phyloP scores from a whole-genome alignment of 2,113 vertebrate species.

The Sylvia atricapilla region DNA sequence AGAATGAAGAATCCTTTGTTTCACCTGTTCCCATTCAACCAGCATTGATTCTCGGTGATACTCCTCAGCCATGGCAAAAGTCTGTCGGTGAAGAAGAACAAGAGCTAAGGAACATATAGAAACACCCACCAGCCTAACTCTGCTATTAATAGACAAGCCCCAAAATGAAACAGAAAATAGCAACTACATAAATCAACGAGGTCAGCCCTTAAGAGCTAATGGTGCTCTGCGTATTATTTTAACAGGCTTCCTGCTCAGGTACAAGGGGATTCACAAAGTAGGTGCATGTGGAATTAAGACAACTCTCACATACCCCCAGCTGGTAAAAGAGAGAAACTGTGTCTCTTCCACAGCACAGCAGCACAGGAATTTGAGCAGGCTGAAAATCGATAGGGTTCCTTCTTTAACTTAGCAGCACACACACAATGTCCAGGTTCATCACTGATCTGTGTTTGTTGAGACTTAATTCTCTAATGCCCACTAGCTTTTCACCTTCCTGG shows the following conservation, averaged over 20 bases:
- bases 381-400: not conserved
- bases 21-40: constrained; percentile 98
- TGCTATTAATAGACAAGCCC: not conserved
- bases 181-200: not conserved
- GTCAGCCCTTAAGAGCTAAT: not conserved
- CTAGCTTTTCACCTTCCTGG: not conserved
- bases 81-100: constrained; percentile 71
- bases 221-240: not conserved
- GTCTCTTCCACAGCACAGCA: not conserved
- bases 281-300: not conserved
- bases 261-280: not conserved
- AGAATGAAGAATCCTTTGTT: constrained; percentile 95
- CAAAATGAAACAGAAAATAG: not conserved
- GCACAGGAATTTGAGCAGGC: not conserved
- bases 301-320: not conserved
- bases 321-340: not conserved
- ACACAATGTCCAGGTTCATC: not conserved
- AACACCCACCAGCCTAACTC: not conserved
- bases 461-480: not conserved
- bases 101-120: not conserved
- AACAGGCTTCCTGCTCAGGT: not conserved
- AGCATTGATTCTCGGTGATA: constrained; percentile 98
- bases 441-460: not conserved
- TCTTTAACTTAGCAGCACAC: not conserved
- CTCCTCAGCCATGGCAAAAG: constrained; percentile 94